Base-by-base conservation (phyloP, 2,888 invertebrate species). In the Xestobium rufovillosum region DNA sequence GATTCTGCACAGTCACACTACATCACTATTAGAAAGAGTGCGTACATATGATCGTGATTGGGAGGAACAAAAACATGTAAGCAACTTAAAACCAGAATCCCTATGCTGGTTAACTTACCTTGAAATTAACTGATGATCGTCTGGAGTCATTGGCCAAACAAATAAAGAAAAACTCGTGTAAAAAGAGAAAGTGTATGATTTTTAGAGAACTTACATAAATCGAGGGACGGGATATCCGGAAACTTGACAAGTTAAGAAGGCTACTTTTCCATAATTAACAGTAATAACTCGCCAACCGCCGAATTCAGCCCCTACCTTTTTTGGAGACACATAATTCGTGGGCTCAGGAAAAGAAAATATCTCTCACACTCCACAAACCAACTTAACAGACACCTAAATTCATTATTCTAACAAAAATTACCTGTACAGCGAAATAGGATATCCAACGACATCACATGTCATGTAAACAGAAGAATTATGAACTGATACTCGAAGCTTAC, bases 381-480 rank as follows among this genome's bases (percentile, higher is more conserved):
- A 19, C 65, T 8, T 6, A 19, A 8, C 23, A 8, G n/a, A n/a
- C 23, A 19, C 23, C 6, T 8, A 19, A 19, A 19, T 19, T 19
- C 6, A 19, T 19, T 19, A n/a, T n/a, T n/a, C 23, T 12, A 26
- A 26, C 17, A 19, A 19, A 50, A 72, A 73, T 72, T 76, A 82
- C 82, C 78, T 76, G 72, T 73, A 79, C 50, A 73, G 57, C 44
- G 82, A 82, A 45, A 74, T 75, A 42, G 83, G 83, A 60, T 70
- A 81, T 55, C 78, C 79, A 56, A 78, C 76, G 47, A 78, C 73
- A 60, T 78, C 76, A 63, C 82, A 82, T 49, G 76, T 73, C 60
- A 83, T 65, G 52, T 76, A 76, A 43, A 74, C 71, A 48, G 71
- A 67, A 50, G 63, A 61, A 43, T 61, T 67, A 56, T 61, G 61